Conservation (phyloP, 2,797 vertebrate genomes). For the Tokudaia muenninki region DNA sequence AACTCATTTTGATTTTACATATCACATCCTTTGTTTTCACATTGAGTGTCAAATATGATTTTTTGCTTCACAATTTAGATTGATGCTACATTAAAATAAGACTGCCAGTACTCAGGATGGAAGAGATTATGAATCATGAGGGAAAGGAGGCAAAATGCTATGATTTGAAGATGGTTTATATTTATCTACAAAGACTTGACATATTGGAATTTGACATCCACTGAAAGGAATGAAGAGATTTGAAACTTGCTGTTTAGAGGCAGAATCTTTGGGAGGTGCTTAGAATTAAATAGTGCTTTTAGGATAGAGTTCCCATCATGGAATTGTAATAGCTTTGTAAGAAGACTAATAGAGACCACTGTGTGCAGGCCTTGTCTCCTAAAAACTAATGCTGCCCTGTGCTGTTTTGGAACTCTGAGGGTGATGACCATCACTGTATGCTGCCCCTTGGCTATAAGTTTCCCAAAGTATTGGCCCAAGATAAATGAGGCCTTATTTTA, state of each 20-base stretch:
- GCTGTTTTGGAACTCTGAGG: not conserved
- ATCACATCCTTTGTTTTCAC: not conserved
- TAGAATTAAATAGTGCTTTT: not conserved
- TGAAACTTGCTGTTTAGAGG: not conserved
- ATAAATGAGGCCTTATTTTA: not conserved
- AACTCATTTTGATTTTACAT: not conserved
- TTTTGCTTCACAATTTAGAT: not conserved
- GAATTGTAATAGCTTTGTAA: not conserved
- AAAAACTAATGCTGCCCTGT: not conserved
- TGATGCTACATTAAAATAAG: not conserved
- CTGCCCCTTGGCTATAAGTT: not conserved
- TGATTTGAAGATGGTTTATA: not conserved
- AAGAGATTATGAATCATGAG: not conserved
- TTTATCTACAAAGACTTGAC: not conserved
- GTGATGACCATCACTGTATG: not conserved
- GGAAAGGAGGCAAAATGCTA: not conserved
- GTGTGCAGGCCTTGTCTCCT: not conserved
- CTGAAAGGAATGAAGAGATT: not conserved
- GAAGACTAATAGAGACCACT: not conserved
- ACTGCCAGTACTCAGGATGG: not conserved
- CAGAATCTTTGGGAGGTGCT: not conserved
- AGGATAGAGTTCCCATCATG: too few species aligned
- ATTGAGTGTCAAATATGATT: not conserved
- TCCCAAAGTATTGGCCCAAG: not conserved
- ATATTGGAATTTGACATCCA: not conserved